Evolutionary conservation across 2,113 vertebrate species (phyloP).

Genomic region (Reinhardtius hippoglossoides): DNA sequence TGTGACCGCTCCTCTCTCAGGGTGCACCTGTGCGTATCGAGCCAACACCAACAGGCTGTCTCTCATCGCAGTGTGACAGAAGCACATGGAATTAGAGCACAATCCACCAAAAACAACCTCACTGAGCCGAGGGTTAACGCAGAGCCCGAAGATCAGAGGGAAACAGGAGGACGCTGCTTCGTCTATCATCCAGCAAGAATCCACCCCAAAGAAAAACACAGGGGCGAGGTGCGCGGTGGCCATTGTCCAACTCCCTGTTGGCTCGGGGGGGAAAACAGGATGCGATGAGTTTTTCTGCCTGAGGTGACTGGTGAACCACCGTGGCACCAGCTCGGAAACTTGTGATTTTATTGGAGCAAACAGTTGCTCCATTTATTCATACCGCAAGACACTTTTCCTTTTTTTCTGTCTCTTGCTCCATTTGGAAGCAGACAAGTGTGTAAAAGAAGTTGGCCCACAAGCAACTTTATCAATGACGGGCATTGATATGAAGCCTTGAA

Average conservation of each 20-base stretch:
- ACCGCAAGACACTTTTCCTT: constrained; percentile 8
- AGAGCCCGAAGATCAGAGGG: constrained; percentile 73
- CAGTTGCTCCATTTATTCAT: constrained; percentile 16
- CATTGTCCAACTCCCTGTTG: constrained; percentile 53
- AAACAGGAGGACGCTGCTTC: constrained; percentile 61
- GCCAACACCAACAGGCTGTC: constrained; percentile 76
- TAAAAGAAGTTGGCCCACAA: constrained; percentile 23
- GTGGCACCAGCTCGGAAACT: constrained; percentile 41
- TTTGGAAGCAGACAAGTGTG: constrained; percentile 24
- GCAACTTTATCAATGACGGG: constrained; percentile 33
- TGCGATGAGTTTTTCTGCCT: constrained; percentile 62
- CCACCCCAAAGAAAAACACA: constrained; percentile 71
- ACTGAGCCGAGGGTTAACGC: constrained; percentile 73
- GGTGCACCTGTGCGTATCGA: constrained; percentile 73
- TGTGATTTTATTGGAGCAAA: constrained; percentile 27
- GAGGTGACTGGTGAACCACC: constrained; percentile 46
- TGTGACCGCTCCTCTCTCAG: constrained; percentile 50
- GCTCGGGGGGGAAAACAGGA: constrained; percentile 59
- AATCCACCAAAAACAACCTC: constrained; percentile 77
- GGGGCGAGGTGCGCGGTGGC: constrained; percentile 26
- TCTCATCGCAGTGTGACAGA: constrained; percentile 77
- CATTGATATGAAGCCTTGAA: constrained; percentile 40
- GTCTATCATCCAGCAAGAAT: constrained; percentile 64
- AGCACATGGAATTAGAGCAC: constrained; percentile 69
- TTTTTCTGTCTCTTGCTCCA: neutral